These are phyloP conservation scores for Psilopsiagon aurifrons DNA, from an alignment of 2,113 vertebrate genomes.

Conservation along the genomic window DNA sequence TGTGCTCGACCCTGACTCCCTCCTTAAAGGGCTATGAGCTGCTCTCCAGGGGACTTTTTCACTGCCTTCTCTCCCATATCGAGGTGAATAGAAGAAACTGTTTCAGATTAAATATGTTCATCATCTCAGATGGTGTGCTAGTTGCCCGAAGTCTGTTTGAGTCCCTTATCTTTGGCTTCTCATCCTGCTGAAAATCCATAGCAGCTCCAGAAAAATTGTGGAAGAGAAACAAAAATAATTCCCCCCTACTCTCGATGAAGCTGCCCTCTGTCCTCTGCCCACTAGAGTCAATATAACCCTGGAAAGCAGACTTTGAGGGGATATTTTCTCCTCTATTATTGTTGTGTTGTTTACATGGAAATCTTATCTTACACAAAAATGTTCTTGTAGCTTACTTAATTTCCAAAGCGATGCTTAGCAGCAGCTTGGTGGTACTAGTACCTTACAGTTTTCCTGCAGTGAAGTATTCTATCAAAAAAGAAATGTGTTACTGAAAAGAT, in stretches of 20 bases:
- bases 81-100: neutral
- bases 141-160: neutral
- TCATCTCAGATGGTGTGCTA: neutral
- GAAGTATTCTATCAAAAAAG: neutral
- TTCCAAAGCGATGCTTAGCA: neutral
- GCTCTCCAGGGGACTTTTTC: neutral
- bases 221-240: neutral
- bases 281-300: neutral
- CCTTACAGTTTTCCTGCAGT: neutral
- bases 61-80: neutral
- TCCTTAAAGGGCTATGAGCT: constrained; percentile 15
- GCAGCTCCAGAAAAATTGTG: neutral
- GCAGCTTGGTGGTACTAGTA: neutral
- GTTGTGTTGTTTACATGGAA: neutral
- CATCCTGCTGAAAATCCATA: neutral
- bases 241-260: neutral
- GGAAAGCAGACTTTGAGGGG: neutral
- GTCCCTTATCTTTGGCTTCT: neutral
- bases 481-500: neutral
- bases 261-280: neutral
- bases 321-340: neutral
- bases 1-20: neutral
- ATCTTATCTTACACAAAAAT: neutral
- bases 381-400: neutral
- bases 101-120: neutral